phyloP scores from a whole-genome alignment of 2,113 vertebrate genomes.

The Hyla sarda region DNA sequence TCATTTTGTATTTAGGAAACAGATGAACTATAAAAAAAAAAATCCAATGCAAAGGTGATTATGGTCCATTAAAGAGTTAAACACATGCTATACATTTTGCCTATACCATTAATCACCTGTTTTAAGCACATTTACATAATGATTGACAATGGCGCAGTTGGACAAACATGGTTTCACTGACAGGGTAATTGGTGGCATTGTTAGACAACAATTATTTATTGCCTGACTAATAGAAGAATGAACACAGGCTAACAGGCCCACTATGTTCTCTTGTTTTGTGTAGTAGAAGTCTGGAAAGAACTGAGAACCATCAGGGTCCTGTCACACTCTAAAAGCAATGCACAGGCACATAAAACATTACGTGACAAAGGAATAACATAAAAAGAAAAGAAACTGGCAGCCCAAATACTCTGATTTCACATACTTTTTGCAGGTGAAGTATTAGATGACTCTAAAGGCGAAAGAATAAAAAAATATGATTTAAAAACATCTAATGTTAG shows the following conservation, averaged over 20 bases:
- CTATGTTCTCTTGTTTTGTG: neutral
- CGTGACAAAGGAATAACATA: neutral
- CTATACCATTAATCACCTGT: slow-evolving; percentile 30
- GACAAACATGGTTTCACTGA: slow-evolving; percentile 28
- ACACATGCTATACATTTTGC: neutral
- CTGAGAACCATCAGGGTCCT: neutral
- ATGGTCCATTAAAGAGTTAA: neutral
- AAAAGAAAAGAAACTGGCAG: neutral
- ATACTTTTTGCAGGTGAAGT: neutral
- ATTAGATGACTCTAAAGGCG: neutral
- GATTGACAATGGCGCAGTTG: slow-evolving; percentile 15
- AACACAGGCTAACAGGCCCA: neutral
- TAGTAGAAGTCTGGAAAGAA: neutral
- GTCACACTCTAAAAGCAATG: neutral
- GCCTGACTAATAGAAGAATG: neutral
- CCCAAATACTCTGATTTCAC: neutral
- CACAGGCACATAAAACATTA: slow-evolving; percentile 15
- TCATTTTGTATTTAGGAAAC: no score
- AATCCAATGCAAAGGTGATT: no score
- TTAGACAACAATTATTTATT: slow-evolving; percentile 21
- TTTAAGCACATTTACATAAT: slow-evolving; percentile 36
- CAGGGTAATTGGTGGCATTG: slow-evolving; percentile 39
- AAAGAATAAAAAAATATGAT: no score
- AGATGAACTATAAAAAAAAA: no score
- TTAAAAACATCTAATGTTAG: no score